phyloP scores from a whole-genome alignment of 2,797 vertebrate genomes.

The Crocidura indochinensis region DNA sequence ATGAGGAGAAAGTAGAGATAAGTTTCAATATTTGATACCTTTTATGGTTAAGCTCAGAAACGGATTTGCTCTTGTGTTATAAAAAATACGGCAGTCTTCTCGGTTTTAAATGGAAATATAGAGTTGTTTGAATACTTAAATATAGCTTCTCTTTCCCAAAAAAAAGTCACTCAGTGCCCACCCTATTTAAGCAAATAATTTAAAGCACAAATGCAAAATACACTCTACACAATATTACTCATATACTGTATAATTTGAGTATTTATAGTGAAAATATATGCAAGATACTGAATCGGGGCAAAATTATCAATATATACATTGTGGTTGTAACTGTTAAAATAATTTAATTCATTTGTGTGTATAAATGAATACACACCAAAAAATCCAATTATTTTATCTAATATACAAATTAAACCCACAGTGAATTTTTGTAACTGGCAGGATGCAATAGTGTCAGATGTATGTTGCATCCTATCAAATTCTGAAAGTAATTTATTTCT shows the following conservation, averaged over 20 bases:
- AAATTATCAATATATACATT: conserved; percentile 79
- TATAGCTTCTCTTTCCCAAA: conserved; percentile 86
- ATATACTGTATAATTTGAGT: conserved; percentile 85
- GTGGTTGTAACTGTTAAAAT: conserved; percentile 80
- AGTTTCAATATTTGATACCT: conserved; percentile 80
- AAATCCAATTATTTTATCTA: conserved; percentile 74
- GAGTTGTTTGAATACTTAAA: conserved; percentile 88
- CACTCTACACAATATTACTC: conserved; percentile 81
- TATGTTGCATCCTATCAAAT: conserved; percentile 85
- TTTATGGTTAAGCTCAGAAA: conserved; percentile 82
- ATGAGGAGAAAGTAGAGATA: conserved; percentile 74
- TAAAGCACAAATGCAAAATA: conserved; percentile 84
- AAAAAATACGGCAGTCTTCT: conserved; percentile 86
- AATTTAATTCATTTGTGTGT: conserved; percentile 64
- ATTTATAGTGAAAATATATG: conserved; percentile 82
- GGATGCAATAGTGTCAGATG: background rate
- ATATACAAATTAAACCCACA: conserved; percentile 82
- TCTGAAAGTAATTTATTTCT: conserved; percentile 71
- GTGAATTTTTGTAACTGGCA: conserved; percentile 70
- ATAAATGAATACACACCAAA: conserved; percentile 72
- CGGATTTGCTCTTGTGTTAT: conserved; percentile 82
- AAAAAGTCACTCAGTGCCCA: conserved; percentile 68
- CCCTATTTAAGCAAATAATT: conserved; percentile 82
- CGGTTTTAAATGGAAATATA: conserved; percentile 87
- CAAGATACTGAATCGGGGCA: conserved; percentile 75